phyloP scores from a whole-genome alignment of 2,888 invertebrate species.

The Temnothorax unifasciatus region DNA sequence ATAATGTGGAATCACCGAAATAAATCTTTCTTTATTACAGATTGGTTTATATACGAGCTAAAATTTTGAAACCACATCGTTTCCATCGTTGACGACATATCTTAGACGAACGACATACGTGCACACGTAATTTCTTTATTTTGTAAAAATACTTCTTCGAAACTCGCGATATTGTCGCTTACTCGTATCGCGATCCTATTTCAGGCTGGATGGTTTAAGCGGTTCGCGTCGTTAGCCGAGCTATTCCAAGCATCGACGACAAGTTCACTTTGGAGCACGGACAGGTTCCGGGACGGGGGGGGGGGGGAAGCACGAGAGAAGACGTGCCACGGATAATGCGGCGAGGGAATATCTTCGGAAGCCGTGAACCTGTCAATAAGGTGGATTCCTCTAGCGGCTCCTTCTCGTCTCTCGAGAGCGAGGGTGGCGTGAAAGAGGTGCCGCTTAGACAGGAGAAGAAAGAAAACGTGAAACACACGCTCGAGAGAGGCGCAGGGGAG shows the following conservation, averaged over 20 bases:
- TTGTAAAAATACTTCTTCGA: background rate
- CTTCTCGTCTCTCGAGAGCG: constrained; percentile 61
- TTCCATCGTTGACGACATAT: background rate
- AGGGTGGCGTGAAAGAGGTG: constrained; percentile 76
- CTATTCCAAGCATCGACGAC: constrained; percentile 64
- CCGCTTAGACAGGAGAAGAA: constrained; percentile 67
- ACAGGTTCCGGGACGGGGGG: background rate
- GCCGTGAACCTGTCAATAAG: constrained; percentile 82
- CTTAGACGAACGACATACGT: background rate
- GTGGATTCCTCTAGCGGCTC: constrained; percentile 75
- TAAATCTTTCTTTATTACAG: background rate
- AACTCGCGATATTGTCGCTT: constrained; percentile 5
- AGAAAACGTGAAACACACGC: constrained; percentile 49
- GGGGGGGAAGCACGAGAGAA: constrained; percentile 52
- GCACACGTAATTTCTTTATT: background rate
- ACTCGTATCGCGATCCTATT: background rate
- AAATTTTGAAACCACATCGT: background rate
- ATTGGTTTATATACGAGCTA: background rate
- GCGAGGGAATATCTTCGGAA: constrained; percentile 78
- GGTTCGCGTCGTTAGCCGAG: constrained; percentile 36
- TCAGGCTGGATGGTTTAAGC: constrained; percentile 11
- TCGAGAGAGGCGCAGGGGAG: constrained; percentile 26
- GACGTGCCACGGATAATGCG: constrained; percentile 69
- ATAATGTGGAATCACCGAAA: background rate
- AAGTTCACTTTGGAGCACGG: constrained; percentile 42